These are phyloP conservation scores for Limnodromus scolopaceus DNA, from an alignment of 2,797 vertebrate genomes.

Conservation along the genomic window DNA sequence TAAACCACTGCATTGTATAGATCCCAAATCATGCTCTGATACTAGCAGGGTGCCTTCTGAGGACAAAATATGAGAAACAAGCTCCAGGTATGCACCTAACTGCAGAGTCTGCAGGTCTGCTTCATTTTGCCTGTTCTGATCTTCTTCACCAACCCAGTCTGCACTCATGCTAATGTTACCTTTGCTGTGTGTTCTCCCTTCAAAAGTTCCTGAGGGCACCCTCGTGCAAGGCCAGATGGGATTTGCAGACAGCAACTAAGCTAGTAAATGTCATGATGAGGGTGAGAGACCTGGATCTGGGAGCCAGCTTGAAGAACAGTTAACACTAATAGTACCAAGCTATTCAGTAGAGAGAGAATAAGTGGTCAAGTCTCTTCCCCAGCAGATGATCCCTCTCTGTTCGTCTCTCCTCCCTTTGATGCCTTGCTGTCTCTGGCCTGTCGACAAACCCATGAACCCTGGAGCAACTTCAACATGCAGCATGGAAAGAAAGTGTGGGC, in stretches of 20 bases:
- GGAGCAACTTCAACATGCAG: background rate
- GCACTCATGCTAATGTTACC: background rate
- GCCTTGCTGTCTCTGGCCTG: background rate
- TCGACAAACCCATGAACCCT: background rate
- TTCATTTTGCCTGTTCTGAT: background rate
- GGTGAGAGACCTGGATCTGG: background rate
- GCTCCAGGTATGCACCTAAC: background rate
- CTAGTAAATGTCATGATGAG: background rate
- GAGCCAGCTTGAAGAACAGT: background rate
- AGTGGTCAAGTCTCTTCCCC: background rate
- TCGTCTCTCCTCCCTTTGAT: background rate
- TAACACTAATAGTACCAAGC: background rate
- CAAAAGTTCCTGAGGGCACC: background rate
- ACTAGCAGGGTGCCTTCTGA: background rate
- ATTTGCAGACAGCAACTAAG: background rate
- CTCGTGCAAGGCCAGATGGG: background rate
- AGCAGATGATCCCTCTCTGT: background rate
- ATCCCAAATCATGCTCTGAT: background rate
- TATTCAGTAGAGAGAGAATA: background rate
- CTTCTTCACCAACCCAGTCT: fast-evolving
- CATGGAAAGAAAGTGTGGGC: background rate
- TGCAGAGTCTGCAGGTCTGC: background rate
- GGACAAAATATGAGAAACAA: background rate
- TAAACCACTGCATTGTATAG: background rate
- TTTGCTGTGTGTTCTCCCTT: background rate